Base-by-base conservation (phyloP, 2,113 vertebrate species). In the Pogona vitticeps region DNA sequence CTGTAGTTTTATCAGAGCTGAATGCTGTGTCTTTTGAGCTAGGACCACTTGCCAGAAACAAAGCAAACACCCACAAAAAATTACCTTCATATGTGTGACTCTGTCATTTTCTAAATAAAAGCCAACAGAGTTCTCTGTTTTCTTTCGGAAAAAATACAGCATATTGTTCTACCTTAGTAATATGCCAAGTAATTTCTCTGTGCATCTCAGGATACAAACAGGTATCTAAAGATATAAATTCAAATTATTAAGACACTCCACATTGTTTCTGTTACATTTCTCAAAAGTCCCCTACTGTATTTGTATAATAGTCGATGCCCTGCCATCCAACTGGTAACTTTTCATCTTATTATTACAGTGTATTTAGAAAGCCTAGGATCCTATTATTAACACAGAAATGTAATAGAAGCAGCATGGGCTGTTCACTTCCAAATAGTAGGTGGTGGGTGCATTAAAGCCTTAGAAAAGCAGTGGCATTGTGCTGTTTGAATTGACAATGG, bases 371-470 rank as follows among this genome's bases (percentile, higher is more conserved):
- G 12, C 6, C 31, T 58, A 0, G 61, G 1, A 80, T 82, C 58
- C 63, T 89, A n/a, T 93, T 81, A 91, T 92, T 93, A 93, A 86
- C 67, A 80, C 89, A 73, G 59, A 56, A 75, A 92, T 91, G 92
- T 68, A 92, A 76, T 90, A 28, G 75, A 82, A 40, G 71, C 31
- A 21, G 36, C 56, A 1, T 88, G 79, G 52, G 1, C 58, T 88
- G 28, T 87, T 86, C 88, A 86, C 3, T 92, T 94, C 58, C 82
- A 90, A 89, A 89, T 79, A 91, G 70, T 91, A 88, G 82, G 73
- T 91, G 72, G 88, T 83, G 81, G 86, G 88, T 90, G 93, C 89
- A 92, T 86, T 81, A 91, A 92, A 87, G 52, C 86, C 88, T 89
- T 90, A 83, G 82, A 89, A 71, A 72, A 91, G 91, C 91, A 82